These are phyloP conservation scores for Zaprionus lachaisei DNA, from an alignment of 1,140 invertebrate genomes.

Conservation along the genomic window DNA sequence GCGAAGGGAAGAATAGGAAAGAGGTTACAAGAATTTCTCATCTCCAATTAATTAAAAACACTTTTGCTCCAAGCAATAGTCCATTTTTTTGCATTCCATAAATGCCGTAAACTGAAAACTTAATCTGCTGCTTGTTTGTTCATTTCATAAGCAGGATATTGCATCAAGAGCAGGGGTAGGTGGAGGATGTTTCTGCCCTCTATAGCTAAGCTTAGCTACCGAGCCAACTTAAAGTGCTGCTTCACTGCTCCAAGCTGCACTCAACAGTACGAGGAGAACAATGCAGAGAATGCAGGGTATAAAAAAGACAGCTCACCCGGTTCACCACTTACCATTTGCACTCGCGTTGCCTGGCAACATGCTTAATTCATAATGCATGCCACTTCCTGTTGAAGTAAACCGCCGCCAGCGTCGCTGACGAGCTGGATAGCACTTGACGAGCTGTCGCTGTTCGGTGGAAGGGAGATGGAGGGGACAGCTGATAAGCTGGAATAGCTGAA, in stretches of 20 bases:
- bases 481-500: background rate
- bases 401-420: background rate
- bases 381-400: slow-evolving; percentile 17
- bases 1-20: background rate
- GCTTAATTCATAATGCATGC: slow-evolving; percentile 72
- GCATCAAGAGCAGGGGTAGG: background rate
- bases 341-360: slow-evolving; percentile 50
- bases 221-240: slow-evolving; percentile 52
- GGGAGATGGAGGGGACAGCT: background rate
- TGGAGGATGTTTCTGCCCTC: no score
- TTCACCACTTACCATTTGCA: background rate
- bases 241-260: slow-evolving; percentile 56
- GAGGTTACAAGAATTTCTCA: background rate
- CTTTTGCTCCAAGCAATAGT: background rate
- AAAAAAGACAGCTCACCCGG: background rate
- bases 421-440: background rate
- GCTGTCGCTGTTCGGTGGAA: background rate
- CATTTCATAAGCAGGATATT: slow-evolving; percentile 2
- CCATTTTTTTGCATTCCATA: background rate
- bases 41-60: background rate
- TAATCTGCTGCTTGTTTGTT: background rate
- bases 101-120: background rate
- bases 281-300: slow-evolving; percentile 50
- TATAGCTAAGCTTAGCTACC: background rate
- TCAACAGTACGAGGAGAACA: slow-evolving; percentile 30